phyloP scores from a whole-genome alignment of 2,113 vertebrate genomes.

The Arvicanthis niloticus region DNA sequence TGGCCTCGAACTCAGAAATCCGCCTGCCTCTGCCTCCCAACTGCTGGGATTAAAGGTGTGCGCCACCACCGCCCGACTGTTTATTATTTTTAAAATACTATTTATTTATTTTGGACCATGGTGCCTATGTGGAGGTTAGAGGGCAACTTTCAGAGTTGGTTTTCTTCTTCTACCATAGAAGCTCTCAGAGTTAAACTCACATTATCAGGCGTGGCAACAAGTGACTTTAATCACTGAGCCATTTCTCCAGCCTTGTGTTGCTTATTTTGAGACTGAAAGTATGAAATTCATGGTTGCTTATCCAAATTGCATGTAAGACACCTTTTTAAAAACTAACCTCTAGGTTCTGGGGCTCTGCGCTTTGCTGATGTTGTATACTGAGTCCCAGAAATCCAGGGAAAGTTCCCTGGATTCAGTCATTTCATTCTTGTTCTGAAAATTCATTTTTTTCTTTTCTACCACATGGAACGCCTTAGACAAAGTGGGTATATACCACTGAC shows the following conservation, averaged over 20 bases:
- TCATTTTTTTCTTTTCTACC: constrained; percentile 24
- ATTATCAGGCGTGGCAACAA: background rate
- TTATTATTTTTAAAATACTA: background rate
- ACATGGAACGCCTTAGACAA: too few relatives aligned
- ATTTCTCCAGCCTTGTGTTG: background rate
- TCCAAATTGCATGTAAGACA: background rate
- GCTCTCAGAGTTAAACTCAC: background rate
- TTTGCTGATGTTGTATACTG: background rate
- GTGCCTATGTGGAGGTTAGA: background rate
- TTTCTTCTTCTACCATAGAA: background rate
- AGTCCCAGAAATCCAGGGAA: constrained; percentile 39
- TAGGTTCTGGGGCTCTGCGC: background rate
- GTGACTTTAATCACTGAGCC: background rate
- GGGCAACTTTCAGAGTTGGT: background rate
- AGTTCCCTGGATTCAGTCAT: background rate
- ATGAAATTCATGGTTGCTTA: background rate
- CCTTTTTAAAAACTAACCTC: background rate
- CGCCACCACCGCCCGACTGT: too few relatives aligned
- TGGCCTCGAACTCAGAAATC: too few relatives aligned
- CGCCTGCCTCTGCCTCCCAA: too few relatives aligned
- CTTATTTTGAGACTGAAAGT: constrained; percentile 50
- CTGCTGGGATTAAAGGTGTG: too few relatives aligned
- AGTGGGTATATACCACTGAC: background rate
- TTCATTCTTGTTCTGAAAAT: constrained; percentile 38
- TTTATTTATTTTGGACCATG: background rate